phyloP scores from a whole-genome alignment of 2,888 invertebrate species.

The Acleris cristana region DNA sequence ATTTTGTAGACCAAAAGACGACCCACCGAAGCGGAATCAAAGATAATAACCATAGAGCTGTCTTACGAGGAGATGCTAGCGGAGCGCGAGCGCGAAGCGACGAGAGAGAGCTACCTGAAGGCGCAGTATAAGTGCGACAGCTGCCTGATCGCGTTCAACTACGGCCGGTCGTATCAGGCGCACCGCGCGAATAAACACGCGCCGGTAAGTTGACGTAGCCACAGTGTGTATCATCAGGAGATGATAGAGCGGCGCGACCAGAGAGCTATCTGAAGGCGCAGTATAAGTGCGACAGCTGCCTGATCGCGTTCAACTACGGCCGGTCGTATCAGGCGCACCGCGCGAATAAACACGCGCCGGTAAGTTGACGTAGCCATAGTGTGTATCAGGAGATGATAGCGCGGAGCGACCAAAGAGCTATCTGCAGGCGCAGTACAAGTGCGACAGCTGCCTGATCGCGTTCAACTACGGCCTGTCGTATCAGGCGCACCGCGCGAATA shows the following conservation, averaged over 20 bases:
- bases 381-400: too few relatives aligned
- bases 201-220: constrained; percentile 46
- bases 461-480: constrained; percentile 55
- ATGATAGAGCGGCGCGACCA: too few relatives aligned
- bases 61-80: constrained; percentile 62
- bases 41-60: constrained; percentile 53
- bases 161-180: constrained; percentile 48
- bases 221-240: background rate
- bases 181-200: constrained; percentile 57
- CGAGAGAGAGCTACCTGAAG: constrained; percentile 47
- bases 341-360: constrained; percentile 53
- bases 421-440: constrained; percentile 46
- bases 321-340: constrained; percentile 53
- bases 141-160: constrained; percentile 58
- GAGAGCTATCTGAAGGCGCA: constrained; percentile 50
- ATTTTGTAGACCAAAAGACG: constrained; percentile 15
- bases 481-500: constrained; percentile 49
- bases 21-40: constrained; percentile 13
- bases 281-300: constrained; percentile 59
- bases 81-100: constrained; percentile 53
- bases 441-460: constrained; percentile 55
- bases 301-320: constrained; percentile 55
- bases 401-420: too few relatives aligned
- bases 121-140: constrained; percentile 57
- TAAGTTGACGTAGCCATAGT: constrained; percentile 42